Percentiles rank a stretch among this genome's conserved stretches.
phyloP scores from a whole-genome alignment of 2,888 invertebrate species.

The Mesoligia furuncula region DNA sequence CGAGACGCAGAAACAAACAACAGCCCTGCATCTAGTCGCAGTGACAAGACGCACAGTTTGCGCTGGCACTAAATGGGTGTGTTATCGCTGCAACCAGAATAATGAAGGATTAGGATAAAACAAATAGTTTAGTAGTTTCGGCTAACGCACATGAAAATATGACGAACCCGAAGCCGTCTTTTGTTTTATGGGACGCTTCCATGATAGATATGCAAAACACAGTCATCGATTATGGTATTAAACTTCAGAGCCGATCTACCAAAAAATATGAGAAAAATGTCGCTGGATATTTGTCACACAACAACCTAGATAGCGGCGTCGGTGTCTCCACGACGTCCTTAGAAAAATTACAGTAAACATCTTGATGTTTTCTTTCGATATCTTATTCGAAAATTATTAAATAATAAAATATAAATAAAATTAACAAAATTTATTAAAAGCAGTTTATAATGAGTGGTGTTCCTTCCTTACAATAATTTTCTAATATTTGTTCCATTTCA shows the following conservation, averaged over 20 bases:
- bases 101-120: not conserved
- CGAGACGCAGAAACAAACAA: not conserved
- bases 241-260: not conserved
- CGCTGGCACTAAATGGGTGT: not conserved
- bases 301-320: not conserved
- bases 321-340: not conserved
- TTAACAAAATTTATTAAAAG: not conserved
- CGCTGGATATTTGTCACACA: not conserved
- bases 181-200: not conserved
- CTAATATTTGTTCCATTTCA: conserved; percentile 64
- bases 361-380: not conserved
- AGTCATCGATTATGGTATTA: too few species aligned
- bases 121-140: not conserved
- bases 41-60: not conserved
- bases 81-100: not conserved
- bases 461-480: not conserved
- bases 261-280: conserved; percentile 14
- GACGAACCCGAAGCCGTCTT: not conserved
- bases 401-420: not conserved
- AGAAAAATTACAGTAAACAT: not conserved
- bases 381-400: too few species aligned
- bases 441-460: not conserved
- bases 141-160: not conserved
- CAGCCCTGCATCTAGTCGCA: not conserved
- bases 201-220: not conserved